Percentiles rank a stretch among this genome's conserved stretches.
These are phyloP conservation scores for Cryptophagus acutangulus DNA, from an alignment of 2,888 invertebrate species.

Conservation along the genomic window DNA sequence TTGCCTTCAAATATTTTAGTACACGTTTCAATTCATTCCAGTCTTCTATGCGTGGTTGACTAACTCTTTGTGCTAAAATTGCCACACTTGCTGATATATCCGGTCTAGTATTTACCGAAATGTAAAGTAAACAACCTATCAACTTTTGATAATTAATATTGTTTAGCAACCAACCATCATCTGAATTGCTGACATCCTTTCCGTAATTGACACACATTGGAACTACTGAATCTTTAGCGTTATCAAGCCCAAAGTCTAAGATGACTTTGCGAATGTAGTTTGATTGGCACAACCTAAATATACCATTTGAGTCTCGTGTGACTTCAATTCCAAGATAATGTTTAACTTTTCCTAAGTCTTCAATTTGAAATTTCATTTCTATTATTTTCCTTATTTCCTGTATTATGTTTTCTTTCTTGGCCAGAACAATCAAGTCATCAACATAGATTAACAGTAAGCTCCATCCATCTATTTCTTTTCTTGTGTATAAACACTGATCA, in stretches of 20 bases:
- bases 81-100: conserved; percentile 29
- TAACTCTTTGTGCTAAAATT: conserved; percentile 30
- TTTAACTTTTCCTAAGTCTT: conserved; percentile 13
- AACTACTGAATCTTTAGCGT: conserved; percentile 13
- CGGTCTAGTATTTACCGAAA: conserved; percentile 27
- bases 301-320: not conserved
- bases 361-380: conserved; percentile 13
- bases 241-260: conserved; percentile 6
- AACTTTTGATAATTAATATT: conserved; percentile 6
- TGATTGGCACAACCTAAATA: not conserved
- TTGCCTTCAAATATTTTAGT: conserved; percentile 26
- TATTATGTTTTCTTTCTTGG: conserved; percentile 4
- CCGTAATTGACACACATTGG: conserved; percentile 11
- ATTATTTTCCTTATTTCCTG: conserved; percentile 5
- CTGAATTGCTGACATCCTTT: conserved; percentile 1
- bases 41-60: conserved; percentile 26
- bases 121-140: conserved; percentile 22
- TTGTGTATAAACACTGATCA: conserved; percentile 21
- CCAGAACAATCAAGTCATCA: conserved; percentile 16
- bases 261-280: not conserved
- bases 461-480: conserved; percentile 2
- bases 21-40: conserved; percentile 33
- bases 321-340: conserved; percentile 17
- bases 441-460: conserved; percentile 14
- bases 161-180: not conserved